Evolutionary conservation across 2,113 vertebrate species (phyloP).

Genomic region (Heteronetta atricapilla): DNA sequence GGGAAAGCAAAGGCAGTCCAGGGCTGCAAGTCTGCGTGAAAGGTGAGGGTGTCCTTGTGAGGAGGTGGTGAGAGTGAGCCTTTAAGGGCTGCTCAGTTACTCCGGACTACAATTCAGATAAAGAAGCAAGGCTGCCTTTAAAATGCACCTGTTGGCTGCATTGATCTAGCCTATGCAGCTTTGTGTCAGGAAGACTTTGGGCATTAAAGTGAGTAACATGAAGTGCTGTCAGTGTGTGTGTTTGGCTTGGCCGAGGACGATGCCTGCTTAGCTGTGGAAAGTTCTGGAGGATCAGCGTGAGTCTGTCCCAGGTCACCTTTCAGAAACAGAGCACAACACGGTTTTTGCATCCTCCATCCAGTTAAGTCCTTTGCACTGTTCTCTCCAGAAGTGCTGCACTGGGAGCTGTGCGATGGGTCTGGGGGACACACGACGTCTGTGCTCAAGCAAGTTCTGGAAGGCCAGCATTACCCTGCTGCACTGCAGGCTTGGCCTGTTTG

Average conservation of each 20-base stretch:
- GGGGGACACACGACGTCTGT: fast-evolving
- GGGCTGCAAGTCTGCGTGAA: background rate
- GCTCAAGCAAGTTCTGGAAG: background rate
- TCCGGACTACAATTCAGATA: background rate
- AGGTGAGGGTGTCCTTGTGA: background rate
- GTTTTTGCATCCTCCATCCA: background rate
- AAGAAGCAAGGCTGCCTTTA: background rate
- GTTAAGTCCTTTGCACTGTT: background rate
- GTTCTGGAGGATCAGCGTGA: background rate
- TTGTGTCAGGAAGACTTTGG: background rate
- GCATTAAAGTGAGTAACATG: background rate
- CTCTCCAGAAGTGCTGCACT: background rate
- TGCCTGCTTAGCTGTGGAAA: background rate
- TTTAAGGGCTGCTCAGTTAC: background rate
- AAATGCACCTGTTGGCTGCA: background rate
- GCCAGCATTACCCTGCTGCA: fast-evolving
- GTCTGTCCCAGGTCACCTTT: background rate
- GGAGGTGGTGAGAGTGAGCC: background rate
- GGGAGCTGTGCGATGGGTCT: background rate
- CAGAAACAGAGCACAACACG: background rate
- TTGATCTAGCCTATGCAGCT: background rate
- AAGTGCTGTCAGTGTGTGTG: background rate
- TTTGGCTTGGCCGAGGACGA: background rate
- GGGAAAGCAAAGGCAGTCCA: background rate
- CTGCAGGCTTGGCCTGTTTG: background rate